phyloP scores from a whole-genome alignment of 1,140 invertebrate genomes.

The Philaenus spumarius region DNA sequence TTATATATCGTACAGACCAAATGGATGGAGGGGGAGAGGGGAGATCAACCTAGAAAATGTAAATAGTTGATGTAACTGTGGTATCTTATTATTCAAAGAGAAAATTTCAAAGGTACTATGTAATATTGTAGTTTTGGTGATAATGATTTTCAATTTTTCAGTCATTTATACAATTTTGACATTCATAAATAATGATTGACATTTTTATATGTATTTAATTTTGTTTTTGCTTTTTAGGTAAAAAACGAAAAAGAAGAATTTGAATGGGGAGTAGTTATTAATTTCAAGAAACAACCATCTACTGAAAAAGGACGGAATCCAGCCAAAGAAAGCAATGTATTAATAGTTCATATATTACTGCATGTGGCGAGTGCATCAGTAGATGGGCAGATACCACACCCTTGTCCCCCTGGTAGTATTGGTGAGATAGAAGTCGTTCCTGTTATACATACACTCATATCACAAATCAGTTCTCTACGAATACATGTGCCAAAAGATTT shows the following conservation, averaged over 20 bases:
- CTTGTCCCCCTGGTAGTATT: constrained; percentile 55
- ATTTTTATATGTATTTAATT: too few species aligned
- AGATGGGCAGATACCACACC: constrained; percentile 44
- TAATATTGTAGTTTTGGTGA: too few species aligned
- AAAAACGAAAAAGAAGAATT: constrained; percentile 82
- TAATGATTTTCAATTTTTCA: too few species aligned
- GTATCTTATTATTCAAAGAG: too few species aligned
- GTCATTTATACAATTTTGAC: too few species aligned
- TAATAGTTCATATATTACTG: constrained; percentile 68
- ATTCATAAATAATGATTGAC: too few species aligned
- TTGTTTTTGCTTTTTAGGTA: constrained; percentile 62
- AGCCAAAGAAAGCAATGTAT: constrained; percentile 43
- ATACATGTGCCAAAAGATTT: constrained; percentile 89
- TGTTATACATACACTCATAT: constrained; percentile 72
- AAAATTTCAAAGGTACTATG: too few species aligned
- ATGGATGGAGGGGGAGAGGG: too few species aligned
- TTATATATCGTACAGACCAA: too few species aligned
- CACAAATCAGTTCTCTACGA: constrained; percentile 82
- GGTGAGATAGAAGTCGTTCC: constrained; percentile 89
- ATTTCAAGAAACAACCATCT: constrained; percentile 67
- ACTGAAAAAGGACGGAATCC: constrained; percentile 41
- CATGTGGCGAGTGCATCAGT: constrained; percentile 54
- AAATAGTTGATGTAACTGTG: too few species aligned
- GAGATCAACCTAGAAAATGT: too few species aligned
- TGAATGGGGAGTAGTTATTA: constrained; percentile 94